These are phyloP conservation scores for Adelphocoris suturalis DNA, from an alignment of 2,888 invertebrate species.

Conservation along the genomic window DNA sequence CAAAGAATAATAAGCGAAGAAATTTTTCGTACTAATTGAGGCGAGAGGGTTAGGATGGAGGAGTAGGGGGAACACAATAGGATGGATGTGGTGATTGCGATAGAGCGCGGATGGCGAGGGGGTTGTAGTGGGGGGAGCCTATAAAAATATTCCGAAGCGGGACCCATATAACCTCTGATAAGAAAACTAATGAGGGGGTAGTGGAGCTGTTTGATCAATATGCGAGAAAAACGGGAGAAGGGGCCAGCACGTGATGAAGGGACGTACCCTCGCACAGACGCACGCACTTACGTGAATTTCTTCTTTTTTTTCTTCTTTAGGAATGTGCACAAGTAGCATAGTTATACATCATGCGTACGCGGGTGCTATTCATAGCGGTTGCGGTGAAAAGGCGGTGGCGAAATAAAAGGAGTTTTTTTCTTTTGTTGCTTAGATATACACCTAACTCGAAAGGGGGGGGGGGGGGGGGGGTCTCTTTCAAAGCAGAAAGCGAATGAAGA, in stretches of 20 bases:
- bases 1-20: constrained; percentile 31
- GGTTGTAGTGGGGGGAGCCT: background rate
- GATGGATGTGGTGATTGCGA: constrained; percentile 31
- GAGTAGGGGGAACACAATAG: background rate
- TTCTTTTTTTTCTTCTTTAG: background rate
- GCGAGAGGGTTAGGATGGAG: background rate
- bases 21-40: constrained; percentile 22
- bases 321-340: constrained; percentile 20
- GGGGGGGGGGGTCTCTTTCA: background rate
- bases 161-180: constrained; percentile 47
- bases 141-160: constrained; percentile 36
- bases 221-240: constrained; percentile 10
- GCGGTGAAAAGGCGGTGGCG: background rate
- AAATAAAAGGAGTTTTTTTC: background rate
- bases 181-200: constrained; percentile 59
- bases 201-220: constrained; percentile 54
- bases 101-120: background rate
- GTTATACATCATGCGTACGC: background rate
- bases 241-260: constrained; percentile 12
- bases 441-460: background rate
- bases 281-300: background rate
- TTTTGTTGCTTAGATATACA: background rate
- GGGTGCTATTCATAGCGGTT: background rate
- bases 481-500: constrained; percentile 1
- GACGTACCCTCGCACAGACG: background rate